Conservation (phyloP, 1,140 invertebrate species). For the Phenacoccus solenopsis region DNA sequence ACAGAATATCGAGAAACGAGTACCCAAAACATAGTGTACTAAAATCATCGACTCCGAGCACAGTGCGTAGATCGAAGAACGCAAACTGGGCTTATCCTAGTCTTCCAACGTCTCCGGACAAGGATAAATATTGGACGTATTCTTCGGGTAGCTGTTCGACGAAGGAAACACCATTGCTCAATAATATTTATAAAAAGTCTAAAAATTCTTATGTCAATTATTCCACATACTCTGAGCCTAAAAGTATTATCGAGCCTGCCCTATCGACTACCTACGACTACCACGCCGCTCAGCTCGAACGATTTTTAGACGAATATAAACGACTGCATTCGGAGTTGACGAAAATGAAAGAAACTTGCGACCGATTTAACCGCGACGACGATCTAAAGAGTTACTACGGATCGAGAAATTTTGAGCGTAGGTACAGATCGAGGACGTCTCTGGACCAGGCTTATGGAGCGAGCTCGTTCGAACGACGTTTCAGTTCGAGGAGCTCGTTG, state of each 20-base stretch:
- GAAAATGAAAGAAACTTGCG: constrained; percentile 62
- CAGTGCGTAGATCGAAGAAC: background rate
- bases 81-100: constrained; percentile 26
- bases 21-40: background rate
- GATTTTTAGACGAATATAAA: constrained; percentile 57
- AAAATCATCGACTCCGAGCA: background rate
- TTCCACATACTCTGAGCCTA: background rate
- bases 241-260: constrained; percentile 24
- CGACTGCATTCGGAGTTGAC: constrained; percentile 50
- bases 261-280: constrained; percentile 46
- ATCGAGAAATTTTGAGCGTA: constrained; percentile 27
- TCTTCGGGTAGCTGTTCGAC: background rate
- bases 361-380: constrained; percentile 10
- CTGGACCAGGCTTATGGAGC: constrained; percentile 4
- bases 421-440: constrained; percentile 26
- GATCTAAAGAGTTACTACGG: constrained; percentile 34
- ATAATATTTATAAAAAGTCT: background rate
- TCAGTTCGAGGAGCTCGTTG: constrained; percentile 31
- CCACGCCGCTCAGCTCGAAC: constrained; percentile 57
- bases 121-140: constrained; percentile 22
- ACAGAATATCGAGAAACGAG: background rate
- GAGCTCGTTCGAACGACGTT: constrained; percentile 35
- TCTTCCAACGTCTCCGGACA: constrained; percentile 31
- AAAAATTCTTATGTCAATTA: constrained; percentile 14
- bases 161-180: constrained; percentile 20